These are phyloP conservation scores for Mesocentrotus franciscanus DNA, from an alignment of 53 echinoderm and acorn worm genomes.

Conservation along the genomic window DNA sequence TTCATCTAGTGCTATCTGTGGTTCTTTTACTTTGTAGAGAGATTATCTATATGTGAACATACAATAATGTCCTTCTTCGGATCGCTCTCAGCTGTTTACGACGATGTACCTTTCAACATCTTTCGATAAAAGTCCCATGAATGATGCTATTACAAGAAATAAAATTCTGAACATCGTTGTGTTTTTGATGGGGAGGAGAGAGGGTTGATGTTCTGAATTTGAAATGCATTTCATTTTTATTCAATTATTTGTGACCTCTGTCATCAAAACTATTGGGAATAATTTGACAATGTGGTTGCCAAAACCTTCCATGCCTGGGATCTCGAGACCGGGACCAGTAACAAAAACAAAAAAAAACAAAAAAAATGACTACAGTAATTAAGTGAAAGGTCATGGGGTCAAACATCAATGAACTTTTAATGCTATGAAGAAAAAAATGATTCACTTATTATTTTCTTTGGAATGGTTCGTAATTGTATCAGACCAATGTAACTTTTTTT, in stretches of 20 bases:
- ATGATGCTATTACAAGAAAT: neutral
- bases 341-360: too few species aligned
- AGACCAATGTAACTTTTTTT: too few species aligned
- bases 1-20: neutral
- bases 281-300: too few species aligned
- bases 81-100: constrained; percentile 10
- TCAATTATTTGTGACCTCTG: neutral
- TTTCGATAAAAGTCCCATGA: neutral
- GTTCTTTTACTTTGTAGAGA: constrained; percentile 17
- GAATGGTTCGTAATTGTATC: too few species aligned
- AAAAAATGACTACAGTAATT: too few species aligned
- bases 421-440: too few species aligned
- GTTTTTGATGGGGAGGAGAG: neutral
- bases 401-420: too few species aligned
- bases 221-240: neutral
- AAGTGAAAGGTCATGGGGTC: too few species aligned
- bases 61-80: neutral
- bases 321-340: too few species aligned
- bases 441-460: too few species aligned
- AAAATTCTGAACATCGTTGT: neutral
- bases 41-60: neutral
- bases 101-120: neutral
- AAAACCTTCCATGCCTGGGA: too few species aligned
- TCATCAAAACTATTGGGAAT: neutral
- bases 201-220: neutral